These are phyloP conservation scores for Parotia lawesii DNA, from an alignment of 2,113 vertebrate species.

Conservation along the genomic window DNA sequence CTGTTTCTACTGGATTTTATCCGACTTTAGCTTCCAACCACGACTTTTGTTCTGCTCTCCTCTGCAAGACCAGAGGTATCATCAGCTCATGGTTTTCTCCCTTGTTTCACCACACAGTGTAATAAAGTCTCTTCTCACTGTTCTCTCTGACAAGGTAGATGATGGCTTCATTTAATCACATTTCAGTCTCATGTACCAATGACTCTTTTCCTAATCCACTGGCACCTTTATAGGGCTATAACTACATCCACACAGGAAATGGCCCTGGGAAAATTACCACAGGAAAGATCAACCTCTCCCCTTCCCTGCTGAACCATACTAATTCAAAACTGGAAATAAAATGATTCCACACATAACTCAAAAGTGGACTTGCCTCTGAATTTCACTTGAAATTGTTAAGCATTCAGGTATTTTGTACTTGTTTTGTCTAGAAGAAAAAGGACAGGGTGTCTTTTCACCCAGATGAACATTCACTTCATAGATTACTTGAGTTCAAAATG, in stretches of 20 bases:
- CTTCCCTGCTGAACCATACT: not conserved
- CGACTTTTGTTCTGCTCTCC: not conserved
- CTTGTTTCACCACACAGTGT: not conserved
- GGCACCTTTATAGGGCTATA: not conserved
- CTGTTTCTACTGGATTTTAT: not conserved
- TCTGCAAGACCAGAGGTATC: not conserved
- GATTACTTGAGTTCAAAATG: not conserved
- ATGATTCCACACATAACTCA: accelerated
- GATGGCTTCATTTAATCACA: not conserved
- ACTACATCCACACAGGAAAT: not conserved
- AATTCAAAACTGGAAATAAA: not conserved
- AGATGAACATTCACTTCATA: not conserved
- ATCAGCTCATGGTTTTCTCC: not conserved
- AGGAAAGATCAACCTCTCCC: not conserved
- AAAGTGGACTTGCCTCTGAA: not conserved
- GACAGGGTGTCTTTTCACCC: not conserved
- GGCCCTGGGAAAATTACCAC: not conserved
- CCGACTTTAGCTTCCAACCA: not conserved
- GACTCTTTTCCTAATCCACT: not conserved
- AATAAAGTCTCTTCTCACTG: not conserved
- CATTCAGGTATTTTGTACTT: not conserved
- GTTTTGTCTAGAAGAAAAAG: not conserved
- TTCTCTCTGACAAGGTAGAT: not conserved
- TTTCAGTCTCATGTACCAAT: not conserved
- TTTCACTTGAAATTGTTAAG: not conserved